Evolutionary conservation across 1,140 invertebrate species (phyloP), one percentile per base, ranked within the genome.

Genomic region (Ceratoteleas bidentatus): DNA sequence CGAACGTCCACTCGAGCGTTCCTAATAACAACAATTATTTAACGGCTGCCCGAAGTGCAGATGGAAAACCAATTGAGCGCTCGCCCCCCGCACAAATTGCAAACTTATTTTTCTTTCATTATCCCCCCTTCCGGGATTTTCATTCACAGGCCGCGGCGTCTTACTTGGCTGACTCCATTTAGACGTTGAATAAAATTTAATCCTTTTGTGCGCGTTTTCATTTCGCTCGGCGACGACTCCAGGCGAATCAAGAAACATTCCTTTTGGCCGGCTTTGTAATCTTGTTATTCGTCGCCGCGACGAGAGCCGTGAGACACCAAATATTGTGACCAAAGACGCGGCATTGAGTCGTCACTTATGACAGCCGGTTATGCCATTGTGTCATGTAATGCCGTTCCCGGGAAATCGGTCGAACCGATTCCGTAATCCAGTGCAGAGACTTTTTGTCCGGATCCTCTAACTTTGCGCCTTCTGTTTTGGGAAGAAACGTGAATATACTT

Each of bases 91-190:
- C 32, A 53, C 47, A 70, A 60, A 53, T 54, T 54, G 15, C 7
- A 73, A 75, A 66, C 53, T 58, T 60, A 75, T 66, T 66, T 75
- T 66, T 66, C 62, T 75, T 75, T 66, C 72, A 75, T 75, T 75
- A 75, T 61, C 64, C 74, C 65, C 16, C 49, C 38, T 62, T 58
- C 58, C 32, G 43, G 24, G 40, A 69, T 77, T 77, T 77, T 62
- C 65, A 77, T 77, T 77, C 74, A 77, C 69, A 62, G 16, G 32
- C 32, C 36, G 49, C 45, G 56, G 54, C 64, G 73, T 76, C 50
- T 68, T 68, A 76, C 64, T 76, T 76, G 10, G 73, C 64, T 76
- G 73, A 76, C 64, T 76, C 73, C 57, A 76, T 76, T 76, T 69
- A 69, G 50, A 69, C 61, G 32, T 45, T 68, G 73, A 68, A 76